Evolutionary conservation across 2,888 invertebrate genomes (phyloP), one percentile per base, ranked within the genome.

Genomic region (Drosophila histrio): DNA sequence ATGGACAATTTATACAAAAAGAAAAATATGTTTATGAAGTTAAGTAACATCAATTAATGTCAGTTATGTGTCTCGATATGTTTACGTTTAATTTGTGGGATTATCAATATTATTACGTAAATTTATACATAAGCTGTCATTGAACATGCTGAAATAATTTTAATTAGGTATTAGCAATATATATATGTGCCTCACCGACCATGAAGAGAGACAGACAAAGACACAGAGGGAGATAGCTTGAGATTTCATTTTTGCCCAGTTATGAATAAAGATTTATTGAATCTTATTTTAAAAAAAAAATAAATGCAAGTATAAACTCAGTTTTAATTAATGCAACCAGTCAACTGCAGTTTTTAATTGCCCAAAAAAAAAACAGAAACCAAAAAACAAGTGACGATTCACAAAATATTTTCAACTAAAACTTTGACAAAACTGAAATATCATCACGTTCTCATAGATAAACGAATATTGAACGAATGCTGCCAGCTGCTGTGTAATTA

Each of bases 401-500:
- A 36, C 13, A 50, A 52, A 52, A 44, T 22, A 41, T 41, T 47
- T 21, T 8, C 41, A 34, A 13, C 34, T 28, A 34, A 22, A 57
- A 58, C 38, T 38, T 39, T 52, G 41, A 13, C 13, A 58, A 46
- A 49, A 43, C 34, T 53, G 21, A 49, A 71, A 66, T 34, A 53
- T 60, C 60, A 43, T 26, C 66, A 66, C 50, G 50, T 56, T 71
- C 32, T 13, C 28, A 44, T 50, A 46, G 53, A 70, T 50, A 70
- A 39, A 54, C 30, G 49, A 54, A 36, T 56, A 39, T 39, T 22
- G 28, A 24, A 36, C 34, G 46, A 32, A 41, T 41, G 19, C 46
- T 56, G 54, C 54, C 70, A 53, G 61, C 54, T 66, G 72, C 61
- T 66, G 43, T 53, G 61, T 61, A 72, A 72, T 72, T 72, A 72